Evolutionary conservation across 2,888 invertebrate species (phyloP).

Genomic region (Dasysyrphus albostriatus): DNA sequence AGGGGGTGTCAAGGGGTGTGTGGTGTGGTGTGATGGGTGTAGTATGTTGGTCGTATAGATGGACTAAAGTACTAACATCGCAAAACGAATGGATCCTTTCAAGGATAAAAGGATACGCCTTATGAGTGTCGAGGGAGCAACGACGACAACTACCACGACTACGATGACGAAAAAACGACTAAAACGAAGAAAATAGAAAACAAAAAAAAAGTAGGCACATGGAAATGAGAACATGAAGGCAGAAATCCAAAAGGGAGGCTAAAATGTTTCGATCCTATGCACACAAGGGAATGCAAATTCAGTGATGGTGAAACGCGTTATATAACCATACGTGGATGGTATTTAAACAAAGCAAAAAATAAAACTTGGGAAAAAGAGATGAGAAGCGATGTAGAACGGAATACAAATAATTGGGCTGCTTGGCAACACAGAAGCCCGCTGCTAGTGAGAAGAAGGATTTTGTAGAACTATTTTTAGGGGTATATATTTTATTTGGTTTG

Average conservation of each 20-base stretch:
- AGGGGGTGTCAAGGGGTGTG: background rate
- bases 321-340: constrained; percentile 25
- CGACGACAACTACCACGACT: constrained; percentile 23
- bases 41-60: constrained; percentile 59
- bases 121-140: constrained; percentile 66
- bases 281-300: constrained; percentile 73
- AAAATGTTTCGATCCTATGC: constrained; percentile 50
- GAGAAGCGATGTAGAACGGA: background rate
- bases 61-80: constrained; percentile 73
- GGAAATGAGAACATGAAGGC: constrained; percentile 11
- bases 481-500: background rate
- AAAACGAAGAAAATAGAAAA: background rate
- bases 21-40: constrained; percentile 6
- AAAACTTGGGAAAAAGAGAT: background rate
- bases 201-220: constrained; percentile 9
- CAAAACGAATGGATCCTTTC: constrained; percentile 73
- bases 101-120: constrained; percentile 76
- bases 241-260: constrained; percentile 24
- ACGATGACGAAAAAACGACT: constrained; percentile 8
- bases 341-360: constrained; percentile 28
- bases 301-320: constrained; percentile 57
- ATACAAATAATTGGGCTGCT: constrained; percentile 44
- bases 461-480: background rate
- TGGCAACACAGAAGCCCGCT: constrained; percentile 24
- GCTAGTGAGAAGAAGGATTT: background rate